These are phyloP conservation scores for Chrysomela aeneicollis DNA, from an alignment of 2,888 invertebrate genomes.

Conservation along the genomic window DNA sequence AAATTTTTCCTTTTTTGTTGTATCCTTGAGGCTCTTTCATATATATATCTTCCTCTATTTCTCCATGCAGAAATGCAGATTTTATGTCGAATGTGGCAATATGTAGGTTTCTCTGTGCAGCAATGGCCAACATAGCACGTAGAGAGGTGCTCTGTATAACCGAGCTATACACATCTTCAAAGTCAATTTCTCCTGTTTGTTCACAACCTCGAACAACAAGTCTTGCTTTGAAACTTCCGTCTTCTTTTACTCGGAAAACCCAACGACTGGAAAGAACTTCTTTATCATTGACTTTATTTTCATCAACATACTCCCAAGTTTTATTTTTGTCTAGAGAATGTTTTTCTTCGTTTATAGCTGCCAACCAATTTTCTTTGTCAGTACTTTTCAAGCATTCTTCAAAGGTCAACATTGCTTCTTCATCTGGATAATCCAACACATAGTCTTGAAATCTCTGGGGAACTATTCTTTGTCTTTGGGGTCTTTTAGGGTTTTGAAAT, in stretches of 20 bases:
- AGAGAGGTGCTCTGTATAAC: neutral
- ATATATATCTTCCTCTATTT: neutral
- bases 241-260: neutral
- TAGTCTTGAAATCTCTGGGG: too few relatives aligned
- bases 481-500: neutral
- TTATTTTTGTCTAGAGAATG: slow-evolving; percentile 33
- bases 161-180: neutral
- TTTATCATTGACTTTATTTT: slow-evolving; percentile 20
- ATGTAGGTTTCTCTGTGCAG: neutral
- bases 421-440: neutral
- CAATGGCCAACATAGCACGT: neutral
- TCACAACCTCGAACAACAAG: neutral
- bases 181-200: neutral
- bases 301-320: slow-evolving; percentile 38
- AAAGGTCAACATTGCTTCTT: slow-evolving; percentile 31
- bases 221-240: neutral
- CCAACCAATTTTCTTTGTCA: slow-evolving; percentile 35
- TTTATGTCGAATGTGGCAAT: too few relatives aligned
- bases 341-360: slow-evolving; percentile 38
- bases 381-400: slow-evolving; percentile 33
- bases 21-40: too few relatives aligned
- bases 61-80: slow-evolving; percentile 4
- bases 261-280: neutral
- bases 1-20: slow-evolving; percentile 14
- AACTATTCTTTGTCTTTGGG: neutral